Percentiles rank a stretch among this genome's conserved stretches.
Conservation (phyloP, 2,888 invertebrate genomes). For the Cactoblastis cactorum region DNA sequence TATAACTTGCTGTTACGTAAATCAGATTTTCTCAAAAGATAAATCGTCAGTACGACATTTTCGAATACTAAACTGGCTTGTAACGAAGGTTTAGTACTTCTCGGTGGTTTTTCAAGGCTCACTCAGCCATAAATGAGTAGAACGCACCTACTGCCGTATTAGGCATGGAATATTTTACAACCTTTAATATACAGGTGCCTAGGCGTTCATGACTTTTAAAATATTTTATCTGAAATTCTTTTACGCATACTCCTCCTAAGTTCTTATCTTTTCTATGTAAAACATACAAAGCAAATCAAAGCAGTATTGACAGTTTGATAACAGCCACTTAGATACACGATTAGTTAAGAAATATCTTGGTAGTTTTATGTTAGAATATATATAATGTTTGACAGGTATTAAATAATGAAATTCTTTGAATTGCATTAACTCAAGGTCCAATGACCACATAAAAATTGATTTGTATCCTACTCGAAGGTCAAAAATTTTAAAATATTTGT, state of each 20-base stretch:
- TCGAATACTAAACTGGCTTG: background rate
- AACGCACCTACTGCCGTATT: conserved; percentile 1
- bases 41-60: background rate
- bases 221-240: background rate
- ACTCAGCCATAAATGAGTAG: conserved; percentile 6
- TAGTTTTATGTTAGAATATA: background rate
- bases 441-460: background rate
- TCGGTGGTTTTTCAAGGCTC: background rate
- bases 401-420: background rate
- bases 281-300: no score
- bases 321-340: background rate
- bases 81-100: conserved; percentile 5
- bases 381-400: background rate
- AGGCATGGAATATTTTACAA: conserved; percentile 4
- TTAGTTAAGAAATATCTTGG: background rate
- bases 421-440: background rate
- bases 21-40: conserved; percentile 5
- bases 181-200: background rate
- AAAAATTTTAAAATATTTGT: background rate
- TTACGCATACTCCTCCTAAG: background rate
- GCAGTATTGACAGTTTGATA: background rate
- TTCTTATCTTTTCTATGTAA: background rate
- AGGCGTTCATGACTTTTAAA: background rate
- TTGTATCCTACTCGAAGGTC: background rate
- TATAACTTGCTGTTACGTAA: background rate